Evolutionary conservation across 2,888 invertebrate genomes (phyloP), one percentile per base, ranked within the genome.

Genomic region (Mesoligia furuncula): DNA sequence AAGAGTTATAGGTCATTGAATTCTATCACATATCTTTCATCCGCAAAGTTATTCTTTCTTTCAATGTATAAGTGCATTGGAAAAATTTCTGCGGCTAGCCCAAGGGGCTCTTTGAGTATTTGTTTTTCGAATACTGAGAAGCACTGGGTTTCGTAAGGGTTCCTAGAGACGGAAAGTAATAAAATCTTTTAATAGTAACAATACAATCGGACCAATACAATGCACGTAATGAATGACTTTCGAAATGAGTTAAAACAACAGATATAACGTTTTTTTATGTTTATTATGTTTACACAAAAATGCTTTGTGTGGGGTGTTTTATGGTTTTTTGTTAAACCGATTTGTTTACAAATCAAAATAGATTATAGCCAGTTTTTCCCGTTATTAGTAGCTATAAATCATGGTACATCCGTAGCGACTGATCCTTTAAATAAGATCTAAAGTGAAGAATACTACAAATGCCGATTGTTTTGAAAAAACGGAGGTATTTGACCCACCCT

Each of bases 281-380:
- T 93, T 95, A 94, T 95, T 96, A 94, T 96, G 96, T 96, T 96
- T 96, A 96, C 95, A 94, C 95, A 95, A 96, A 95, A 96, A 96
- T 96, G 96, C 96, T 96, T 96, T 96, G 96, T 96, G 96, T 96
- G 95, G 93, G 95, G 95, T 93, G 95, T 96, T 96, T 96, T 96
- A 96, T 94, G 94, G 96, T 95, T 96, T 96, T 96, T 95, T 95
- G 96, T 96, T 96, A 95, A 94, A 95, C 95, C 96, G 95, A 96
- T 96, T 95, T 96, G 96, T 96, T 92, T 95, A 96, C 96, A 93
- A 95, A 94, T 96, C 95, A 91, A 96, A 96, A 96, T 96, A 96
- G 96, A 95, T 96, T 96, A 96, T 95, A 95, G 96, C 95, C 93
- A 96, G 96, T 96, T 96, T 96, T 96, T 96, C 96, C 90, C 92